Conservation (phyloP, 2,888 invertebrate genomes). For the Pseudanteris insignis region DNA sequence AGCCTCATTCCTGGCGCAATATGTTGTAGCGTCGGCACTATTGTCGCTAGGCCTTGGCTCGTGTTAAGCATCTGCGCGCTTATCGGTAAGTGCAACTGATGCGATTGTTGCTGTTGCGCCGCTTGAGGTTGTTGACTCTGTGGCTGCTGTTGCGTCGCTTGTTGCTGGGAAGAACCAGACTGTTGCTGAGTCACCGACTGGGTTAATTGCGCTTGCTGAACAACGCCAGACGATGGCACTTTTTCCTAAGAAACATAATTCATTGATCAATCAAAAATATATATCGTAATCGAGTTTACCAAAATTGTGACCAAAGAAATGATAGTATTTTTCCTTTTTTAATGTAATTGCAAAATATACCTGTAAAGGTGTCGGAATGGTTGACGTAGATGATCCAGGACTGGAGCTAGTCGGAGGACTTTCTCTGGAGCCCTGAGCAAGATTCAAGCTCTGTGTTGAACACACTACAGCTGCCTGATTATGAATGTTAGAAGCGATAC, state of each 20-base stretch:
- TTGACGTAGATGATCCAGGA: conserved; percentile 59
- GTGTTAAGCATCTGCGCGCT: conserved; percentile 63
- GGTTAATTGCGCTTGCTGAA: conserved; percentile 9
- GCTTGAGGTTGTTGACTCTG: conserved; percentile 31
- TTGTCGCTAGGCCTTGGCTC: conserved; percentile 61
- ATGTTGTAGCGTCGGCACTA: conserved; percentile 64
- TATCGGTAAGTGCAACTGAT: conserved; percentile 63
- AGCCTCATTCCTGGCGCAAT: conserved; percentile 61
- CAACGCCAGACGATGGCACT: conserved; percentile 20
- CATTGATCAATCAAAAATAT: too few relatives aligned
- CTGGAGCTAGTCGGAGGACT: conserved; percentile 63
- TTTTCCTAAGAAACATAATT: conserved; percentile 53
- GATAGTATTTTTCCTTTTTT: too few relatives aligned
- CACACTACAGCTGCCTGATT: conserved; percentile 63
- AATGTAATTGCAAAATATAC: too few relatives aligned
- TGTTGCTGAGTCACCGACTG: conserved; percentile 6
- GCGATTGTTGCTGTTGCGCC: conserved; percentile 48
- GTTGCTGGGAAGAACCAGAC: conserved; percentile 4
- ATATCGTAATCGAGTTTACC: too few relatives aligned
- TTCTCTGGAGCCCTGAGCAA: conserved; percentile 61
- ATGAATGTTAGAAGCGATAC: conserved; percentile 53
- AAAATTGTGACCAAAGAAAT: too few relatives aligned
- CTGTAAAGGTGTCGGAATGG: conserved; percentile 63
- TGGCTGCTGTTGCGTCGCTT: conserved; percentile 8
- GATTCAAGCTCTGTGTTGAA: conserved; percentile 63